Evolutionary conservation across 2,113 vertebrate genomes (phyloP), one percentile per base, ranked within the genome.

Genomic region (Dicerorhinus sumatrensis): DNA sequence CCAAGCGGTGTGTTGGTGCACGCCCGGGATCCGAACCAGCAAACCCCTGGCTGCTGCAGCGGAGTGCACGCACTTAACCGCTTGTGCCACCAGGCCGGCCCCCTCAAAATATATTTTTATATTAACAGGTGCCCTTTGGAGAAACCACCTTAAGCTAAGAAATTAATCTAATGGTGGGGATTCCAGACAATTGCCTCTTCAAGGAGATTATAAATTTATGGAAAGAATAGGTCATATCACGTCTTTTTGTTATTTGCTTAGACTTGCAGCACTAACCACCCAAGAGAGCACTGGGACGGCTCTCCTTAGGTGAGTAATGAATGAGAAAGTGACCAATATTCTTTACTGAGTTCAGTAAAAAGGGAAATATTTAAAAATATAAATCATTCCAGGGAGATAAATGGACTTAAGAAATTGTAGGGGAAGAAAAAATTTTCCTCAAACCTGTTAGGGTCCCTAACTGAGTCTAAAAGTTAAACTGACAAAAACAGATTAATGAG

Each of bases 281-380:
- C 72, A 83, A 11, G 27, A 89, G 94, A 91, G 12, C n/a, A 67
- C 31, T 6, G 21, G 73, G 69, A 88, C 87, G 62, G 39, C 13
- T 51, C 23, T 95, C 7, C 39, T 39, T 92, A 69, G 77, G 48
- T 86, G 79, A 51, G n/a, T 67, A 86, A 86, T 77, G 42, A 83
- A 56, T 92, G 76, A 87, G 69, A 83, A 94, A 83, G 14, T 63
- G 5, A 39, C 80, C 21, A 51, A 72, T 81, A 18, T 48, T 93
- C 67, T 65, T 77, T 82, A 77, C 6, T 31, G 51, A 80, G 42
- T 81, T 87, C 39, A 94, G 33, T 62, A 91, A 80, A 91, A 86
- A 81, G 42, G 60, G 11, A 84, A 92, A 81, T 67, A 84, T 96
- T 89, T 92, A 51, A 94, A 85, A 85, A 67, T 62, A n/a, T 83